Percentiles rank a stretch among this genome's conserved stretches.
Conservation (phyloP, 2,113 vertebrate genomes). For the Merops nubicus region DNA sequence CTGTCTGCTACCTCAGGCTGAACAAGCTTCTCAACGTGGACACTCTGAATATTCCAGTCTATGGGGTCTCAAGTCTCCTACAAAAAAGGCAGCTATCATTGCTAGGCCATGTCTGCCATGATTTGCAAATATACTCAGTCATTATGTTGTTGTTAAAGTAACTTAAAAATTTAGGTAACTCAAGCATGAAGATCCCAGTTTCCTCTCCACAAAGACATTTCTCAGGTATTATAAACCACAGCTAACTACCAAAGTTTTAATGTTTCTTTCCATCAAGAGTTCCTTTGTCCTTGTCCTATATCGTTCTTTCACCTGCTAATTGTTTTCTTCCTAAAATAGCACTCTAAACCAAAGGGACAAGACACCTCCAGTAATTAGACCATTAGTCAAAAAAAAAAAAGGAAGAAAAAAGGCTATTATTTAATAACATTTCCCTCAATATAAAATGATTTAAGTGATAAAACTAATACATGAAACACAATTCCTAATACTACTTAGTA, state of each 20-base stretch:
- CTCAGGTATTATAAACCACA: not conserved
- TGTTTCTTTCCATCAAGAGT: not conserved
- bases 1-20: not conserved
- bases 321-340: constrained; percentile 63
- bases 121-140: no score
- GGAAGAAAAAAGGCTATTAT: not conserved
- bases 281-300: constrained; percentile 69
- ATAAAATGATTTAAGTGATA: not conserved
- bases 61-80: no score
- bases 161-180: not conserved
- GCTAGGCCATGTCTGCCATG: not conserved
- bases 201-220: not conserved
- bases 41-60: not conserved
- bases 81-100: not conserved
- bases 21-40: not conserved
- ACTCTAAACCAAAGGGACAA: constrained; percentile 36
- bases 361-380: constrained; percentile 49
- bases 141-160: not conserved
- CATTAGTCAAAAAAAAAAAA: not conserved
- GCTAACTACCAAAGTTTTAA: not conserved
- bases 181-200: not conserved
- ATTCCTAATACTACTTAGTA: not conserved
- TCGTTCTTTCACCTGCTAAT: constrained; percentile 48
- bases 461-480: not conserved
- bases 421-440: not conserved